Percentiles rank a stretch among this genome's conserved stretches.
Conservation (phyloP, 2,797 vertebrate species). For the Malacoraja senta region DNA sequence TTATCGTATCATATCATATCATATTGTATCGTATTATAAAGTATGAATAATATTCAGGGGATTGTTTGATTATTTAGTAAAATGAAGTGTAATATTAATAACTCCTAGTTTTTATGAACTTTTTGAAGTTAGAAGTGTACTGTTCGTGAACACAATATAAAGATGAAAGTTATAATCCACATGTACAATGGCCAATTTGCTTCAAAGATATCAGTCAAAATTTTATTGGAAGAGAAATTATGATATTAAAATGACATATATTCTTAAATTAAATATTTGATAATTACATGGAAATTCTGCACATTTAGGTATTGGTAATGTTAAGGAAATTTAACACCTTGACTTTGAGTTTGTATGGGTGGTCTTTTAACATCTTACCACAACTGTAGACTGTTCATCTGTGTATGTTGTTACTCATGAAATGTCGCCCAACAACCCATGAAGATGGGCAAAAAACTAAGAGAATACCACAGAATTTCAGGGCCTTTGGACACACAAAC, state of each 20-base stretch:
- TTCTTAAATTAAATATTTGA: background rate
- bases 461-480: background rate
- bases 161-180: background rate
- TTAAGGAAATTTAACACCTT: background rate
- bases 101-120: background rate
- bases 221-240: background rate
- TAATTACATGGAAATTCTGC: background rate
- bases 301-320: background rate
- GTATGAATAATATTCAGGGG: background rate
- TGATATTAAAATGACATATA: background rate
- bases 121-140: background rate
- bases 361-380: background rate
- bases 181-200: background rate
- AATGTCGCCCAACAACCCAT: background rate
- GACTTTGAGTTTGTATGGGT: background rate
- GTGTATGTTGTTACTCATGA: background rate
- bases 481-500: no score
- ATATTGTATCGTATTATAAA: no score
- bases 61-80: conserved; percentile 11
- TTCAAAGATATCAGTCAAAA: background rate
- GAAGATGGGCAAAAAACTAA: background rate
- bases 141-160: background rate
- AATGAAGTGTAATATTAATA: background rate
- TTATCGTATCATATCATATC: no score
- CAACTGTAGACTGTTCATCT: background rate